Evolutionary conservation across 2,888 invertebrate species (phyloP).

Genomic region (Cheiracanthium punctorium): DNA sequence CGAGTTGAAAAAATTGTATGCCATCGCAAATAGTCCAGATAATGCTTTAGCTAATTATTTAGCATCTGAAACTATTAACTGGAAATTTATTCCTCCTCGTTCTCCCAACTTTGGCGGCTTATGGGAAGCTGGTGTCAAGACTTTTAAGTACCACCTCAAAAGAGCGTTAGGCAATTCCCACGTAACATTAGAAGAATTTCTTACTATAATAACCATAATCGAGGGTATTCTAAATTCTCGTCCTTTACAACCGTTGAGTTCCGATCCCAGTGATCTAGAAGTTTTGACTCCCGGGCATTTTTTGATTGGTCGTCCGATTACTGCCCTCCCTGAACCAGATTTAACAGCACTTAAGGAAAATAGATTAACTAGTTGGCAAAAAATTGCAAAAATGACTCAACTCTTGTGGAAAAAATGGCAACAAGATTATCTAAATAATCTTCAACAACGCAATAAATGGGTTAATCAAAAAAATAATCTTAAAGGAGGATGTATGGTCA

Average conservation of each 20-base stretch:
- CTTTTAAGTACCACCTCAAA: conserved; percentile 65
- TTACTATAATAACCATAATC: conserved; percentile 73
- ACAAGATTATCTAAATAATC: conserved; percentile 10
- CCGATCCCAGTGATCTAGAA: conserved; percentile 71
- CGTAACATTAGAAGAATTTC: conserved; percentile 74
- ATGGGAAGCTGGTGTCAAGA: conserved; percentile 70
- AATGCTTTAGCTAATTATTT: neutral
- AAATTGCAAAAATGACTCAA: conserved; percentile 2
- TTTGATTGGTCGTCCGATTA: conserved; percentile 72
- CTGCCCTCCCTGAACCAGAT: conserved; percentile 72
- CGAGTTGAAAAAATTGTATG: neutral
- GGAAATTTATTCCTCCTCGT: conserved; percentile 68
- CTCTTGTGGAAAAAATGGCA: conserved; percentile 4
- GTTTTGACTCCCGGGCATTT: conserved; percentile 74
- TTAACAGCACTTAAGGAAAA: conserved; percentile 63
- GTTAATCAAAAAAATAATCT: conserved; percentile 67
- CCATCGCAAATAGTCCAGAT: neutral
- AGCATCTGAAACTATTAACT: conserved; percentile 59
- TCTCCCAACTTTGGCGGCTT: conserved; percentile 70
- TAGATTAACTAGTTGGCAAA: conserved; percentile 73
- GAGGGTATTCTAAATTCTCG: conserved; percentile 74
- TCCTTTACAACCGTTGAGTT: conserved; percentile 73
- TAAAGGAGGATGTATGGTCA: conserved; percentile 11
- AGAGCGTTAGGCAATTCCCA: conserved; percentile 72
- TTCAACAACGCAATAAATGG: conserved; percentile 72